These are phyloP conservation scores for Neoitamus cyanurus DNA, from an alignment of 2,888 invertebrate genomes.

Conservation along the genomic window DNA sequence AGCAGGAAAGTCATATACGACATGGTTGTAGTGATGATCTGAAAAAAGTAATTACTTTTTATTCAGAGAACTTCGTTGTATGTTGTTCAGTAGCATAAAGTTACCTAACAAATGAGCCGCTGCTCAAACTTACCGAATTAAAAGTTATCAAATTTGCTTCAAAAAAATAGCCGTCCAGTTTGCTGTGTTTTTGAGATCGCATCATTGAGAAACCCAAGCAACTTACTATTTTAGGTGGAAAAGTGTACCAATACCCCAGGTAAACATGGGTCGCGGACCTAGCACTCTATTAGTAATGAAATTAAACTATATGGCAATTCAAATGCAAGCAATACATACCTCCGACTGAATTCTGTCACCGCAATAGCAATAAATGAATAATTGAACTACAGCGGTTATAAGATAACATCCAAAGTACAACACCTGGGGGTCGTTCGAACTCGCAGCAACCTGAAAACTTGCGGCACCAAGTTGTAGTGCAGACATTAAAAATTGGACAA, in stretches of 20 bases:
- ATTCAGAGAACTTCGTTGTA: background rate
- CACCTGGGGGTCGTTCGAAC: background rate
- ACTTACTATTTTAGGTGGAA: background rate
- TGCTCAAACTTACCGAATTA: background rate
- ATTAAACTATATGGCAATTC: too few relatives aligned
- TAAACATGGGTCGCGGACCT: background rate
- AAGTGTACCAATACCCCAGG: background rate
- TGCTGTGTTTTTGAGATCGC: background rate
- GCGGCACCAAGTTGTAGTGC: background rate
- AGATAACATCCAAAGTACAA: background rate
- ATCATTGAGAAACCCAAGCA: background rate
- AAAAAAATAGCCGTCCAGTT: background rate
- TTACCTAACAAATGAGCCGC: background rate
- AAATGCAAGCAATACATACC: too few relatives aligned
- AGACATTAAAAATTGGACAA: background rate
- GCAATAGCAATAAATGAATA: background rate
- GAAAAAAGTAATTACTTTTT: background rate
- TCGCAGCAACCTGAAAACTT: background rate
- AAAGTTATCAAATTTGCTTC: background rate
- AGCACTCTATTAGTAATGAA: background rate
- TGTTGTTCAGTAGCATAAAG: too few relatives aligned
- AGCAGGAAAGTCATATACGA: background rate
- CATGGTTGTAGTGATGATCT: background rate
- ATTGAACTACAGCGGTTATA: background rate
- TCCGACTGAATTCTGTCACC: background rate